These are phyloP conservation scores for Rhinopomastus cyanomelas DNA, from an alignment of 2,113 vertebrate species.

Conservation along the genomic window DNA sequence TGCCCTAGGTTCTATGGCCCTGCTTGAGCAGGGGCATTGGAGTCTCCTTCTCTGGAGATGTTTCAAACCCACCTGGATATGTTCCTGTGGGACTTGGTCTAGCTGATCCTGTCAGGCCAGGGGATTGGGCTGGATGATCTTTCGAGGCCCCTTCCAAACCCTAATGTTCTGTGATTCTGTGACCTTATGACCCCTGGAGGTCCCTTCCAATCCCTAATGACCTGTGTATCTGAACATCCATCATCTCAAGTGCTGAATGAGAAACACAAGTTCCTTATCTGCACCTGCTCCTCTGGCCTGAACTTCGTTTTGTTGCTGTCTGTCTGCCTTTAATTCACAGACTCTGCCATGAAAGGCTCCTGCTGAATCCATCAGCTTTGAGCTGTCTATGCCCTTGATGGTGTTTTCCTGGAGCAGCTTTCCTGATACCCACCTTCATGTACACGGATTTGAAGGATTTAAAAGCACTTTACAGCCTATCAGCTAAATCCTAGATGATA, in stretches of 20 bases:
- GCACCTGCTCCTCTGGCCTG: neutral
- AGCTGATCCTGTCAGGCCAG: too few relatives aligned
- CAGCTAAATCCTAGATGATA: neutral
- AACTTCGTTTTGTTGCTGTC: neutral
- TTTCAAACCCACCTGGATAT: too few relatives aligned
- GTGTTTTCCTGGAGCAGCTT: neutral
- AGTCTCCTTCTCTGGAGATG: too few relatives aligned
- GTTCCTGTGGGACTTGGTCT: too few relatives aligned
- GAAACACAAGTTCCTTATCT: neutral
- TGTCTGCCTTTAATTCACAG: neutral
- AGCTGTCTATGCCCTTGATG: neutral
- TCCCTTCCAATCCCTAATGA: too few relatives aligned
- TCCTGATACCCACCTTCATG: neutral
- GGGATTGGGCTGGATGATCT: too few relatives aligned
- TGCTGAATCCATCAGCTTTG: neutral
- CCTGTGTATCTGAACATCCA: slow-evolving; percentile 12
- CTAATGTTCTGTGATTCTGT: slow-evolving; percentile 13
- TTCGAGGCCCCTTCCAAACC: too few relatives aligned
- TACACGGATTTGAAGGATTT: neutral
- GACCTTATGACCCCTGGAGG: too few relatives aligned
- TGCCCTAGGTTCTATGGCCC: too few relatives aligned
- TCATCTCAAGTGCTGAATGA: neutral
- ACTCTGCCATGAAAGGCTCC: neutral
- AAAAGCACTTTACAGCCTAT: neutral
- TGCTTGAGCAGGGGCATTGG: too few relatives aligned